These are phyloP conservation scores for Periparus ater DNA, from an alignment of 2,797 vertebrate species.

Conservation along the genomic window DNA sequence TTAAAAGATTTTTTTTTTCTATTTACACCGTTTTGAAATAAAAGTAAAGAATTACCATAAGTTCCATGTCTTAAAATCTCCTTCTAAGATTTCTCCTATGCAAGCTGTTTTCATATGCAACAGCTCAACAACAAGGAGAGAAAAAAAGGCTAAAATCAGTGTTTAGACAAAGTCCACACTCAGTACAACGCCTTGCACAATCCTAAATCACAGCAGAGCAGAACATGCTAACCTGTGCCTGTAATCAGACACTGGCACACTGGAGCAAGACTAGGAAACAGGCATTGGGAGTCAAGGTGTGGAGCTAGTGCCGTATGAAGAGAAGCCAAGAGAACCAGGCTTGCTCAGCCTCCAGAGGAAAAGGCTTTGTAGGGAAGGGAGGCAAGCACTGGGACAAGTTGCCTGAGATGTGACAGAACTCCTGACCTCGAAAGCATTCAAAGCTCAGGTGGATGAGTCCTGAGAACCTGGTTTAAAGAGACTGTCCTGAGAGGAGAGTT, in stretches of 20 bases:
- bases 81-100: background rate
- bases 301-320: background rate
- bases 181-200: background rate
- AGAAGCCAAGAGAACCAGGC: background rate
- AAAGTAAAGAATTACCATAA: background rate
- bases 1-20: background rate
- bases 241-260: background rate
- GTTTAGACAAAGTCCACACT: background rate
- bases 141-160: background rate
- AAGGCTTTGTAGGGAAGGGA: background rate
- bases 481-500: background rate
- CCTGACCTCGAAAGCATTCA: fast-evolving
- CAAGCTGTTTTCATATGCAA: background rate
- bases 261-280: background rate
- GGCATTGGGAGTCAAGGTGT: background rate
- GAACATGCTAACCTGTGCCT: background rate
- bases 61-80: background rate
- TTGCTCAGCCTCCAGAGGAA: background rate
- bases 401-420: background rate
- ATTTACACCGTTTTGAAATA: background rate
- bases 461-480: background rate
- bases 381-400: background rate
- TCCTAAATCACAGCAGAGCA: background rate
- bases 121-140: background rate
- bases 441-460: background rate